Percentiles rank a stretch among this genome's conserved stretches.
phyloP scores from a whole-genome alignment of 2,113 vertebrate species.

The Rhea pennata region DNA sequence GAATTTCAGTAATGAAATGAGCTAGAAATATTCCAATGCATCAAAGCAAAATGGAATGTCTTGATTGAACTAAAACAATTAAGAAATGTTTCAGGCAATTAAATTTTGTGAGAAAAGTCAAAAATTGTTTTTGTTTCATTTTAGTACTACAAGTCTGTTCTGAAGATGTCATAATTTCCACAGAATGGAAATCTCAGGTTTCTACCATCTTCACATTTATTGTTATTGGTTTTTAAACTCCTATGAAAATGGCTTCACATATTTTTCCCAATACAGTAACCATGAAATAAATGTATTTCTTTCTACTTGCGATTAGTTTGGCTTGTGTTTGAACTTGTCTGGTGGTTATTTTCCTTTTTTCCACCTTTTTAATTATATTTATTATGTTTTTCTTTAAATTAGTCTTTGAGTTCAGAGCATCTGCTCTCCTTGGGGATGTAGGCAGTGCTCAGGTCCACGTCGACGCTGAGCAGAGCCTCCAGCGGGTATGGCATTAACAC shows the following conservation, averaged over 20 bases:
- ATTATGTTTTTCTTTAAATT: background rate
- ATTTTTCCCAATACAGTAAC: slow-evolving; percentile 25
- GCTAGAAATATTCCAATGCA: slow-evolving; percentile 4
- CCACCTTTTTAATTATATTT: background rate
- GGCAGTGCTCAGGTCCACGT: background rate
- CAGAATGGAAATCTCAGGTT: slow-evolving; percentile 34
- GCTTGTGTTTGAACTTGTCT: slow-evolving; percentile 33
- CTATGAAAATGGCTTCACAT: slow-evolving; percentile 38
- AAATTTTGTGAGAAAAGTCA: slow-evolving; percentile 35
- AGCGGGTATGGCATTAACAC: accelerated
- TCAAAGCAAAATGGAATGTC: slow-evolving; percentile 52
- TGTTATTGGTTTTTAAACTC: slow-evolving; percentile 30
- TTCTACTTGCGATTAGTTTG: slow-evolving; percentile 1
- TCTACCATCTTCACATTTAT: background rate
- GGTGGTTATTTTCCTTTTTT: background rate
- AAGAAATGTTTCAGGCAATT: slow-evolving; percentile 56
- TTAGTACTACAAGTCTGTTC: background rate
- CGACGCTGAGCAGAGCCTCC: background rate
- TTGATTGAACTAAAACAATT: slow-evolving; percentile 57
- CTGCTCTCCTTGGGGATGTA: background rate
- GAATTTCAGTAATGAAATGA: slow-evolving; percentile 11
- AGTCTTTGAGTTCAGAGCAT: background rate
- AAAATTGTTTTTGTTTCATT: slow-evolving; percentile 43
- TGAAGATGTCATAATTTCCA: slow-evolving; percentile 32
- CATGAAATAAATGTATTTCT: background rate